Evolutionary conservation across 2,113 vertebrate species (phyloP), one percentile per base, ranked within the genome.

Genomic region (Tor tambroides): DNA sequence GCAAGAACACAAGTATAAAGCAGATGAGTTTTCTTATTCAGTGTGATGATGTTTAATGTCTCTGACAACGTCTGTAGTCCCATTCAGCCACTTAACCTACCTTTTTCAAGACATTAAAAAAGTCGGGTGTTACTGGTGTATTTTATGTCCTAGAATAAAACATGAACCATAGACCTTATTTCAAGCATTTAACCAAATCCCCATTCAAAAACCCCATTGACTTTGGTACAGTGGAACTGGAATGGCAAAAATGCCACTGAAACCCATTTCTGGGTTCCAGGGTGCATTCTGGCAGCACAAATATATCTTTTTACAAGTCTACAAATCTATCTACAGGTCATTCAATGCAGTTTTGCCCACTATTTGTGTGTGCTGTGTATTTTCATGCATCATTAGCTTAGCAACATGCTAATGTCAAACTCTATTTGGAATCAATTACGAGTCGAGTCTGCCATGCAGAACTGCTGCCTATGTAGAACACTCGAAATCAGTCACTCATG

Each of bases 371-470:
- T 4, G 3, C 30, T 38, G 67, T 71, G 30, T 38, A 23, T 72
- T 74, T 43, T 43, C 15, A 75, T 75, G 72, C 72, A 75, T 46
- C 72, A 46, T 75, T 75, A n/a, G 38, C 23, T 5, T 75, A 75
- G 21, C 23, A n/a, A 43, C 38, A 75, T 75, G 38, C 71, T 15
- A 43, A 75, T 75, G 38, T 12, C 72, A 75, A 74, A 26, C 35
- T 41, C 71, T 75, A 26, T 43, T 61, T 43, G 72, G 38, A 75
- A n/a, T 75, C 38, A 75, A 43, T 43, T 75, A 75, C 46, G 38
- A 43, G 38, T 21, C 19, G 4, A 71, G 17, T 72, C 19, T n/a
- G 35, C 21, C 19, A 43, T 43, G 41, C 41, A 75, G 23, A 75
- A 23, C 15, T 30, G 11, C n/a, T 67, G 63, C 28, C 38, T 43